These are phyloP conservation scores for Megathymus violae DNA, from an alignment of 1,140 invertebrate genomes.

Conservation along the genomic window DNA sequence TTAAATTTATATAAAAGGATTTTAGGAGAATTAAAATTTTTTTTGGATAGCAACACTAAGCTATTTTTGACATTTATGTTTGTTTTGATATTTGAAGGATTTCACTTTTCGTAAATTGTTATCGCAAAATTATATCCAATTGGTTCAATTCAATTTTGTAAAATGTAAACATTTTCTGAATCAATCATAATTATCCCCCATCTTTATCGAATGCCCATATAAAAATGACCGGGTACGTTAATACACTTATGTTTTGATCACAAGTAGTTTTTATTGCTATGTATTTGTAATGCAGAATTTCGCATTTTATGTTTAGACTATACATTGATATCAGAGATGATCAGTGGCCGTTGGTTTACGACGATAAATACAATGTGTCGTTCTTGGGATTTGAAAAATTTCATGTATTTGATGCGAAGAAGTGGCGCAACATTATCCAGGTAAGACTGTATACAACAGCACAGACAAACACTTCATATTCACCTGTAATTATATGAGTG, in stretches of 20 bases:
- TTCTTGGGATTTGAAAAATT: conserved; percentile 92
- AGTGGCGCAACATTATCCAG: conserved; percentile 91
- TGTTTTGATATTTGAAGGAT: no score
- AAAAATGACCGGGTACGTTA: conserved; percentile 43
- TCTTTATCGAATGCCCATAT: neutral
- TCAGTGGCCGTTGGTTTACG: conserved; percentile 90
- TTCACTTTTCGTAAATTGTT: no score
- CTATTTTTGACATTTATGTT: no score
- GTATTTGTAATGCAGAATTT: neutral
- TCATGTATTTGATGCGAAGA: conserved; percentile 94
- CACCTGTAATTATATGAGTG: no score
- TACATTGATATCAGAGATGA: conserved; percentile 75
- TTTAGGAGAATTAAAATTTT: no score
- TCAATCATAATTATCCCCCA: neutral
- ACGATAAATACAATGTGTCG: conserved; percentile 91
- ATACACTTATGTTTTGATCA: no score
- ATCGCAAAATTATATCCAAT: conserved; percentile 19
- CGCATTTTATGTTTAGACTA: conserved; percentile 50
- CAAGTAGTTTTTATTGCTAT: no score
- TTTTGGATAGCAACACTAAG: no score
- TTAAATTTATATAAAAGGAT: no score
- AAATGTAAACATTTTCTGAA: conserved; percentile 11
- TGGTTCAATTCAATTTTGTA: conserved; percentile 12
- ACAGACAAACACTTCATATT: no score
- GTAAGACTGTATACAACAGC: no score